These are phyloP conservation scores for Cairina moschata DNA, from an alignment of 2,113 vertebrate genomes.

Conservation along the genomic window DNA sequence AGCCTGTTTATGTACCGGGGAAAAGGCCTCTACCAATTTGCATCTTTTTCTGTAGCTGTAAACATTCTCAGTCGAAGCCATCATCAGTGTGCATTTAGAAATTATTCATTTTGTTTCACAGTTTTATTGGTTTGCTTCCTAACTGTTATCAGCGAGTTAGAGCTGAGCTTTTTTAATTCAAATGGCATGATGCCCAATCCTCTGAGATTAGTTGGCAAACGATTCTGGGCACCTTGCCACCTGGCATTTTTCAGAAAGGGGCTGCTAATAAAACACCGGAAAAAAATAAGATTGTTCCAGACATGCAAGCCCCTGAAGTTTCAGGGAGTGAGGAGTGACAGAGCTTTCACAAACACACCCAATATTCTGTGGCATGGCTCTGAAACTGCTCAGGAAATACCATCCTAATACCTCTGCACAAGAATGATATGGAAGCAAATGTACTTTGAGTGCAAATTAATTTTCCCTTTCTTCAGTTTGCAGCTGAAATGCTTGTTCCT, in stretches of 20 bases:
- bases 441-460: background rate
- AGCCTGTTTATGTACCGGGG: background rate
- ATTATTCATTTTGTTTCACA: background rate
- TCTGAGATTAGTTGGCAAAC: slow-evolving; percentile 57
- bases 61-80: background rate
- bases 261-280: slow-evolving; percentile 65
- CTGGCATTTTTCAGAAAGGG: slow-evolving; percentile 51
- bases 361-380: slow-evolving; percentile 18
- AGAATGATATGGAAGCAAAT: background rate
- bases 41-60: background rate
- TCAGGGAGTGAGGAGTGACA: slow-evolving; percentile 46
- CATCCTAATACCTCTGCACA: slow-evolving; percentile 41
- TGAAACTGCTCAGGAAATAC: slow-evolving; percentile 37
- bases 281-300: slow-evolving; percentile 68
- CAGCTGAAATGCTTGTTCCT: background rate
- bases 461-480: background rate
- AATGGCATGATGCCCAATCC: slow-evolving; percentile 62
- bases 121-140: slow-evolving; percentile 49
- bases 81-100: background rate
- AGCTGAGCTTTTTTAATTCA: slow-evolving; percentile 53
- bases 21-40: background rate
- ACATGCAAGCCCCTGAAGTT: slow-evolving; percentile 50
- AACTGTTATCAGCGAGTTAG: slow-evolving; percentile 62
- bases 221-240: slow-evolving; percentile 65
- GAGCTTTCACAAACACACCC: slow-evolving; percentile 59